Evolutionary conservation across 2,797 vertebrate species (phyloP), one percentile per base, ranked within the genome.

Genomic region (Arctocebus calabarensis): DNA sequence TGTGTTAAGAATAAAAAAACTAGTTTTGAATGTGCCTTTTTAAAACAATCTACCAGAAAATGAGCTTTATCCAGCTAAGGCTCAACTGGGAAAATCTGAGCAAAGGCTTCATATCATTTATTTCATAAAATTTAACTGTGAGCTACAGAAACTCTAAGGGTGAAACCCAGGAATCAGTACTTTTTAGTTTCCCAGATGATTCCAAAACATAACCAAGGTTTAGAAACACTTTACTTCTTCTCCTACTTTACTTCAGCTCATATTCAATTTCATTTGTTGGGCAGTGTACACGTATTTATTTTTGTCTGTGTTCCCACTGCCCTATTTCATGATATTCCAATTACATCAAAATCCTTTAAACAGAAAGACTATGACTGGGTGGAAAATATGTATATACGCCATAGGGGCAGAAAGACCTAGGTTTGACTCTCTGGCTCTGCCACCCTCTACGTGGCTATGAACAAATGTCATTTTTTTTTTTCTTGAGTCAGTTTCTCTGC

Each of bases 171-270:
- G 22, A 71, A 55, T 77, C 29, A 52, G 23, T 62, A 34, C 52
- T 34, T 68, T 93, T 77, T 23, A 85, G 59, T 75, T 89, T 86
- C 27, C 23, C 29, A 81, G 25, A 48, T 75, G 45, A 94, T 78
- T 83, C n/a, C 57, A 37, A 68, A 91, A 52, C 52, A 0, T 32
- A 84, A 20, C 12, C 73, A 70, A 85, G 34, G n/a, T 71, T 91
- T 43, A 83, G 62, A 82, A 90, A 92, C 22, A 87, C 19, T 27
- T 23, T 34, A n/a, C 43, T 91, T 34, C 40, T 91, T 34, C 48
- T 70, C 48, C 34, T 88, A 64, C 11, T 84, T 87, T 40, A 73
- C 23, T 79, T 23, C 10, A 74, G 6, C 75, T 79, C 61, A 83
- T 84, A 40, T 0, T 88, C 59, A 94, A 59, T 70, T 73, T 92